Conservation (phyloP, 1,140 invertebrate species). For the Eriocheir sinensis region DNA sequence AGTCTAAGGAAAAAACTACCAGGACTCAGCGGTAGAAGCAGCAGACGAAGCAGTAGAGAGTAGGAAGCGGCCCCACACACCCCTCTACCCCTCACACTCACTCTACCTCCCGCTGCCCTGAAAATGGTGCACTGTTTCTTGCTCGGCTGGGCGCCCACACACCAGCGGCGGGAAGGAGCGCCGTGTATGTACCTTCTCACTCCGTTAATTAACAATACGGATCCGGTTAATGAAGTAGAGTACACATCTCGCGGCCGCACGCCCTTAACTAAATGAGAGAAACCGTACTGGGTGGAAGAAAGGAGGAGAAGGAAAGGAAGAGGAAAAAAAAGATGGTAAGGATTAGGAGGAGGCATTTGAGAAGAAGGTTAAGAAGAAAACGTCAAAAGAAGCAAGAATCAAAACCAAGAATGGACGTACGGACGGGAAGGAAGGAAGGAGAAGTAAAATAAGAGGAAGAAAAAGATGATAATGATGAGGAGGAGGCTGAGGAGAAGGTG, state of each 20-base stretch:
- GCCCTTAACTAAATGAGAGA: background rate
- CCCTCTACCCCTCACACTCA: background rate
- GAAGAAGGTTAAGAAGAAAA: background rate
- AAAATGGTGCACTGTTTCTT: background rate
- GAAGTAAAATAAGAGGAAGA: background rate
- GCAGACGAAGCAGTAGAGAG: background rate
- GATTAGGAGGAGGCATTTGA: no score
- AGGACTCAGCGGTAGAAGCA: no score
- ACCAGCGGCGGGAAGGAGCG: background rate
- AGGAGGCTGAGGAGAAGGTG: background rate
- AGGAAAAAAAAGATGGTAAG: no score
- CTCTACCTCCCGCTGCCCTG: slow-evolving; percentile 35
- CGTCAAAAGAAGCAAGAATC: no score
- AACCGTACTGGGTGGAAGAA: background rate
- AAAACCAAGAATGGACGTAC: no score
- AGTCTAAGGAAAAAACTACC: no score
- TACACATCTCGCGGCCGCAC: background rate
- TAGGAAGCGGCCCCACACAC: background rate
- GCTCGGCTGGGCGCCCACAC: background rate
- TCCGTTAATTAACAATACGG: slow-evolving; percentile 6
- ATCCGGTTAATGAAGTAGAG: slow-evolving; percentile 3
- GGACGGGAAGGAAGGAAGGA: no score
- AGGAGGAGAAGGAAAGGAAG: background rate
- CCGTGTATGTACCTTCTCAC: background rate
- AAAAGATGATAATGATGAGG: background rate